Evolutionary conservation across 2,797 vertebrate genomes (phyloP).

Genomic region (Bradypus variegatus): DNA sequence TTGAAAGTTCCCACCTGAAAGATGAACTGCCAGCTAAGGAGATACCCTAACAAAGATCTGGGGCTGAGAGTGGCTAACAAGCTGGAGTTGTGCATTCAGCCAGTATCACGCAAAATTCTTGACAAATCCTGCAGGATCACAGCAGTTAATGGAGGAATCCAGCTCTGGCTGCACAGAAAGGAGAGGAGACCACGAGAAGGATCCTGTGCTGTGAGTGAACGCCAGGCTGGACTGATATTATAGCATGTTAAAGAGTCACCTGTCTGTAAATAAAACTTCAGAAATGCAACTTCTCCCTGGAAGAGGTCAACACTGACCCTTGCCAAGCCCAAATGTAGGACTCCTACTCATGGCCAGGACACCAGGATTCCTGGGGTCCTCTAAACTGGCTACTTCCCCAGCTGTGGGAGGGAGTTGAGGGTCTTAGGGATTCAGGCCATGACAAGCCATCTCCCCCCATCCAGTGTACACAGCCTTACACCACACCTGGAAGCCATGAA

Average conservation of each 20-base stretch:
- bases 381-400: neutral
- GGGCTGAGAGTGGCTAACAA: neutral
- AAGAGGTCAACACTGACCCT: neutral
- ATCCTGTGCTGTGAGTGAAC: neutral
- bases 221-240: neutral
- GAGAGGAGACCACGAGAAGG: neutral
- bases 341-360: neutral
- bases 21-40: neutral
- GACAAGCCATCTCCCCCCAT: neutral
- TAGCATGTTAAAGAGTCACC: neutral
- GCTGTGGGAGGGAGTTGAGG: neutral
- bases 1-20: neutral
- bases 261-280: neutral
- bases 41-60: neutral
- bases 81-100: neutral
- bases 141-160: neutral
- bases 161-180: neutral
- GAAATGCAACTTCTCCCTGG: neutral
- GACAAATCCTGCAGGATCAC: neutral
- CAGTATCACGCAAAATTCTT: too few relatives aligned
- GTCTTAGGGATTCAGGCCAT: neutral
- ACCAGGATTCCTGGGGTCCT: neutral
- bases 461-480: neutral
- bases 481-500: neutral
- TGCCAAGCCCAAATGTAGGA: neutral